A percentile compares a stretch with the other conserved stretches of the same genome.
Conservation (phyloP, 2,888 invertebrate genomes). For the Archips crataeganus region DNA sequence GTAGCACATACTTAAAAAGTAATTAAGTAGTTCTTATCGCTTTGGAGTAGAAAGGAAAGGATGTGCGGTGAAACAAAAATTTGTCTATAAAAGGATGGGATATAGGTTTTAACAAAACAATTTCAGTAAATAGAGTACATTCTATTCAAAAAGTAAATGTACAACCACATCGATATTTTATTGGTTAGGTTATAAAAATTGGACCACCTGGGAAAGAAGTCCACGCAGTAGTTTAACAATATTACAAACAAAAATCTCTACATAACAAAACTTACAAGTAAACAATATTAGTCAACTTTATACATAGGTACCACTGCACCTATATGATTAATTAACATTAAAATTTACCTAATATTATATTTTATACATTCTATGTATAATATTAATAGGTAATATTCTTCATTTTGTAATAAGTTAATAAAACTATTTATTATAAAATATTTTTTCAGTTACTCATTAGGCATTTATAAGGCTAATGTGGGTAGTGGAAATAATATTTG, state of each 20-base stretch:
- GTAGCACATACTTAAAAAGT: no score
- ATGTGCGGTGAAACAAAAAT: conserved; percentile 23
- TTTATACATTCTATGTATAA: conserved; percentile 84
- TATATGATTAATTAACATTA: conserved; percentile 82
- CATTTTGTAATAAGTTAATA: conserved; percentile 85
- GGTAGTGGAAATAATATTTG: conserved; percentile 84
- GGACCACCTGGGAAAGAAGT: conserved; percentile 80
- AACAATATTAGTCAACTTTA: conserved; percentile 84
- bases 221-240: conserved; percentile 83
- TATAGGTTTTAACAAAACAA: conserved; percentile 75
- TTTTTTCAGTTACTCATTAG: conserved; percentile 82
- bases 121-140: conserved; percentile 84
- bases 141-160: conserved; percentile 85
- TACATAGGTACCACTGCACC: conserved; percentile 83
- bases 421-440: conserved; percentile 80
- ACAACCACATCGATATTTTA: conserved; percentile 86
- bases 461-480: conserved; percentile 84
- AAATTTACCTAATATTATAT: conserved; percentile 78
- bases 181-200: conserved; percentile 86
- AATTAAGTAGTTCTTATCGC: background rate
- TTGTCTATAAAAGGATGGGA: conserved; percentile 64
- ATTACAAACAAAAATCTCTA: conserved; percentile 86
- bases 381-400: conserved; percentile 82
- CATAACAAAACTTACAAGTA: conserved; percentile 84
- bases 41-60: background rate